Base-by-base conservation (phyloP, 2,888 invertebrate genomes). In the Blastobasis lacticolella region DNA sequence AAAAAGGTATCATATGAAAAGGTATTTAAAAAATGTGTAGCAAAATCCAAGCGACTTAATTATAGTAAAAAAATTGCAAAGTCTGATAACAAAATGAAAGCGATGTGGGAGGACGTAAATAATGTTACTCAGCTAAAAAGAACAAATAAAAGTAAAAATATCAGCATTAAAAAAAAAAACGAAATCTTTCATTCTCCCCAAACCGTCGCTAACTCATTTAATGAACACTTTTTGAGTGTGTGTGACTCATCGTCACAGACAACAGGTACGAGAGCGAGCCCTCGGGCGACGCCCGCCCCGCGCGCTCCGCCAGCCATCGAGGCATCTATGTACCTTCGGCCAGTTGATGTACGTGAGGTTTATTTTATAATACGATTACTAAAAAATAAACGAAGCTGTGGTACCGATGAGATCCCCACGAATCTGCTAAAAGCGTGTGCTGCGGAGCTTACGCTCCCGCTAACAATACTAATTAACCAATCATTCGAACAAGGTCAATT, bases 101-200 rank as follows among this genome's bases (percentile, higher is more conserved):
- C 54, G 4, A 56, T 54, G 54, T 58, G 58, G 58, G n/a, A 49
- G n/a, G 44, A 56, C 4, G 50, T 56, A 37, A 56, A 54, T 0
- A 48, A 54, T 43, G 10, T 37, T 8, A 54, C 49, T 7, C 54
- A 56, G 44, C 55, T 54, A 52, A 46, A 41, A 40, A 10, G 5
- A 4, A 37, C 10, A 37, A 52, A 44, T 46, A 10, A 9, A 5
- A 48, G 49, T 45, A 0, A 41, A 48, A 54, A 57, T 38, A 54
- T 55, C 10, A 23, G 48, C 45, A 6, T 54, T 23, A 46, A 46
- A 45, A 45, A 47, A 40, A 40, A 56, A 36, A 46, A 49, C 10
- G 5, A 36, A 46, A 4, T 46, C 37, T 46, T 10, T 10, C 42
- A 49, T 9, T 49, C 51, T 36, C 57, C 57, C 4, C 46, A 47